Conservation (phyloP, 1,140 invertebrate genomes). For the Venustaconcha ellipsiformis region DNA sequence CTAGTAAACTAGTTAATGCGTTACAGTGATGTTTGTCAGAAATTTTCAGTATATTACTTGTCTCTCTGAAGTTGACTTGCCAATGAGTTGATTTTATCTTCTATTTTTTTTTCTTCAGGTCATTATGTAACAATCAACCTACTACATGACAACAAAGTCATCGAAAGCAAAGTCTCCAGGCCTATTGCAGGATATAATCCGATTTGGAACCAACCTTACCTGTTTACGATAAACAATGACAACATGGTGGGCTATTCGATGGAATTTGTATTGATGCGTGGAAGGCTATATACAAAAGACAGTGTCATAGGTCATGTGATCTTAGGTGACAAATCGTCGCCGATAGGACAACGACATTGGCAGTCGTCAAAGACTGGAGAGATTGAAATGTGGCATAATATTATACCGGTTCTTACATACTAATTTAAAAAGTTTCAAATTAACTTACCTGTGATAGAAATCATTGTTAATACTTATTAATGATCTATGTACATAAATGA, state of each 20-base stretch:
- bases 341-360: constrained; percentile 42
- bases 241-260: constrained; percentile 26
- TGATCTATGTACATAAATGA: too few species aligned
- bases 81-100: neutral
- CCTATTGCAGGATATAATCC: constrained; percentile 25
- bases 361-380: constrained; percentile 29
- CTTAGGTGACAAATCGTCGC: constrained; percentile 28
- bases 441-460: too few species aligned
- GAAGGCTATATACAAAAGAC: constrained; percentile 32
- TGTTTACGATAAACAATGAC: constrained; percentile 31
- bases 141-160: constrained; percentile 6
- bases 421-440: too few species aligned
- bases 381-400: constrained; percentile 43
- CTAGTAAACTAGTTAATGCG: too few species aligned
- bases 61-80: neutral
- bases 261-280: constrained; percentile 44
- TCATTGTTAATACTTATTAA: too few species aligned
- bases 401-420: constrained; percentile 26
- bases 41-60: neutral
- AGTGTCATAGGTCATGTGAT: constrained; percentile 45
- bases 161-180: constrained; percentile 20
- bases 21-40: neutral
- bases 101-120: constrained; percentile 27
- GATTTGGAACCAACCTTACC: constrained; percentile 42
- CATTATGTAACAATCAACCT: constrained; percentile 35